Conservation (phyloP, 2,797 vertebrate genomes). For the Sebastes hubbsi region DNA sequence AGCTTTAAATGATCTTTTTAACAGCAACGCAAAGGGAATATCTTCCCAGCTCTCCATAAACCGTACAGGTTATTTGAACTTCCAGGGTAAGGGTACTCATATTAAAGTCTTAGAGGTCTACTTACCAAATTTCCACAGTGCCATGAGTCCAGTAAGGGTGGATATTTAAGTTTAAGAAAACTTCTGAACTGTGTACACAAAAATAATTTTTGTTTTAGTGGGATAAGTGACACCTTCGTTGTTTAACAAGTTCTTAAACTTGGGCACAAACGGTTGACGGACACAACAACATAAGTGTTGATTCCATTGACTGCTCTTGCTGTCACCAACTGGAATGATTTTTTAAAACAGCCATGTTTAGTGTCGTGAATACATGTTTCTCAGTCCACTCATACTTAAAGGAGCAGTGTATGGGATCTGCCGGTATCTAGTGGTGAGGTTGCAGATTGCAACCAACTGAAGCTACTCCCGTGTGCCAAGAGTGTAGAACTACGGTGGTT, state of each 20-base stretch:
- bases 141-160: neutral
- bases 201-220: neutral
- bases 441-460: too few species aligned
- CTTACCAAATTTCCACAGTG: neutral
- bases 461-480: too few species aligned
- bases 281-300: neutral
- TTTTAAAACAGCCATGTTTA: neutral
- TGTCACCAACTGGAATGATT: neutral
- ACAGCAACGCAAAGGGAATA: neutral
- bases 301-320: neutral
- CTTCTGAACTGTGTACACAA: neutral
- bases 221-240: neutral
- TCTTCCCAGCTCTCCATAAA: neutral
- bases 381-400: neutral
- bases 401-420: too few species aligned
- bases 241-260: neutral
- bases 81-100: neutral
- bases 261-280: accelerated
- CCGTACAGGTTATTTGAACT: neutral
- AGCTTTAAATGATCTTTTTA: neutral
- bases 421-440: too few species aligned
- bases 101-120: neutral
- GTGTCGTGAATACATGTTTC: neutral
- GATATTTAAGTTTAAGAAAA: neutral
- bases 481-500: accelerated